Base-by-base conservation (phyloP, 2,113 vertebrate genomes). In the Electrona antarctica region DNA sequence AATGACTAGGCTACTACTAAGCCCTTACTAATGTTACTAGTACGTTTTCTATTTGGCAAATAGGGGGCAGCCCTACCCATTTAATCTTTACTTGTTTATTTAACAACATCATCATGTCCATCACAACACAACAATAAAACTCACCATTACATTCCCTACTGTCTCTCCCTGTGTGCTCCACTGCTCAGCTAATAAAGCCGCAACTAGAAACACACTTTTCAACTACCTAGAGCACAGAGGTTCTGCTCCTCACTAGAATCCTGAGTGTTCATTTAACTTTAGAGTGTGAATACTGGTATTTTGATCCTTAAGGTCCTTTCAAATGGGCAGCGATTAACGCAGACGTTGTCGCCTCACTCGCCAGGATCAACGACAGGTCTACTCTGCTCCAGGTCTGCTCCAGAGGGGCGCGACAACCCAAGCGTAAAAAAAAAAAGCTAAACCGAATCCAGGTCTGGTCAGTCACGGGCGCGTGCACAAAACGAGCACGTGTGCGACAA, bases 41-140 rank as follows among this genome's bases (percentile, higher is more conserved):
- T 41, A 41, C 3, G 3, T 41, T 41, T 41, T 41, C 73, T 80
- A 75, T 60, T 61, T 66, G 67, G 81, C 68, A 77, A 85, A 77
- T 73, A 71, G 55, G 45, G 74, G 85, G 57, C 76, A 75, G 54
- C 46, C 60, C 60, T 11, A 51, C 51, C 58, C 57, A 29, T 61
- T 41, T 64, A 47, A 74, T 69, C 77, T 67, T 45, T 62, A 50
- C 46, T 82, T 77, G 77, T 72, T 69, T 72, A 67, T 67, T 81
- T 68, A 67, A 67, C 59, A 67, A 66, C 46, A 68, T 76, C 59
- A 67, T 68, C 46, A 68, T 76, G 61, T 80, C 86, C 79, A 74
- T 81, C 66, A 87, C 74, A 76, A 85, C 69, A 85, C 77, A 69
- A 82, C 76, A 79, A 87, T 73, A 86, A 60, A 64, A 87, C 5